Percentiles rank a stretch among this genome's conserved stretches.
Evolutionary conservation across 2,888 invertebrate species (phyloP).

Genomic region (Mesorhabditis sp.): DNA sequence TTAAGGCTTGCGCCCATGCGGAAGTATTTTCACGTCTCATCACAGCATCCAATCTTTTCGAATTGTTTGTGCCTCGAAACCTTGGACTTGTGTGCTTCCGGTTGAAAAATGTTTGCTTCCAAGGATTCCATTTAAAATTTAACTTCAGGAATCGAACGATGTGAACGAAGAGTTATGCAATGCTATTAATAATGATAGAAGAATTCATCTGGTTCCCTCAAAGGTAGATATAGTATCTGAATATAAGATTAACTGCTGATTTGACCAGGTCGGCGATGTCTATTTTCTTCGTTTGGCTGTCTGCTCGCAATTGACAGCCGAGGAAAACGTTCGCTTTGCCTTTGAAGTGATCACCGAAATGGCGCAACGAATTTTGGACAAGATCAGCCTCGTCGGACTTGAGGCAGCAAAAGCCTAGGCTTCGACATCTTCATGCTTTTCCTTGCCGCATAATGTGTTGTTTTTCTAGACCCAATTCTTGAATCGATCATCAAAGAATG

Average conservation of each 20-base stretch:
- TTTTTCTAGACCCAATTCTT: too few relatives aligned
- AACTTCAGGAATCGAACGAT: conserved; percentile 48
- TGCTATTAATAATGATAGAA: conserved; percentile 60
- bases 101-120: conserved; percentile 66
- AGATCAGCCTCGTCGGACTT: background rate
- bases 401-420: too few relatives aligned
- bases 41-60: conserved; percentile 72
- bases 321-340: conserved; percentile 59
- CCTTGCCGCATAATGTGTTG: too few relatives aligned
- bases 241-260: background rate
- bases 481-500: too few relatives aligned
- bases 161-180: conserved; percentile 59
- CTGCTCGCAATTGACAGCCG: conserved; percentile 59
- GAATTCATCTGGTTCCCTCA: conserved; percentile 63
- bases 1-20: conserved; percentile 68
- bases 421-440: too few relatives aligned
- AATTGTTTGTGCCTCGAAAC: conserved; percentile 78
- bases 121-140: conserved; percentile 9
- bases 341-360: conserved; percentile 56
- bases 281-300: conserved; percentile 63
- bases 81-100: conserved; percentile 90
- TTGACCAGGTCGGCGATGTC: conserved; percentile 51
- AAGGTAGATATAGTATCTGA: conserved; percentile 18
- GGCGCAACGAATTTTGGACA: background rate
- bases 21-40: conserved; percentile 75